Percentiles rank a stretch among this genome's conserved stretches.
These are phyloP conservation scores for Drosophila asahinai DNA, from an alignment of 1,140 invertebrate species.

Conservation along the genomic window DNA sequence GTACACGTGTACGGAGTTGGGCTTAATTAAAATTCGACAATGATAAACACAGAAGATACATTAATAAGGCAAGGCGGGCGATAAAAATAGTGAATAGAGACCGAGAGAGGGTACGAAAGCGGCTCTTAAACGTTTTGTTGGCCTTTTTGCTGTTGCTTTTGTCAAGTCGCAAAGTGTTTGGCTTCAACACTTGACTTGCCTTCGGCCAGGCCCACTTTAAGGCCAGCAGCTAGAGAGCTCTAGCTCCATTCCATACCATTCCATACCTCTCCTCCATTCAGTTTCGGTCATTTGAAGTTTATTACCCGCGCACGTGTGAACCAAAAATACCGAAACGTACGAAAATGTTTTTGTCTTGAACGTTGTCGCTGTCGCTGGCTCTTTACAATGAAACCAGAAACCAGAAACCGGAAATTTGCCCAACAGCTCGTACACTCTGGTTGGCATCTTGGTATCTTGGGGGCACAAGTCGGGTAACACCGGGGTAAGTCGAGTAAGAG, in stretches of 20 bases:
- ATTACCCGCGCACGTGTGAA: constrained; percentile 81
- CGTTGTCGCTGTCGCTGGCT: constrained; percentile 14
- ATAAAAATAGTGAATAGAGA: constrained; percentile 56
- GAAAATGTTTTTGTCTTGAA: constrained; percentile 35
- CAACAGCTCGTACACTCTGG: constrained; percentile 35
- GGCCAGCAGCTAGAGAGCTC: constrained; percentile 4
- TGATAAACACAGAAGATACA: constrained; percentile 78
- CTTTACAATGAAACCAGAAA: constrained; percentile 74
- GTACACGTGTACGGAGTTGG: constrained; percentile 45
- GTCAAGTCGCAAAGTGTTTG: constrained; percentile 51
- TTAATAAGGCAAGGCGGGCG: constrained; percentile 63
- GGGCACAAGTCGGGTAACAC: constrained; percentile 5
- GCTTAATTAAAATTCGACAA: constrained; percentile 82
- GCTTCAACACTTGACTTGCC: constrained; percentile 54
- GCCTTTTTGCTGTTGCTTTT: constrained; percentile 11
- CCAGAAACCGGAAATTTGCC: constrained; percentile 67
- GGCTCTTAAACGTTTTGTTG: constrained; percentile 49
- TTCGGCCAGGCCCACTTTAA: constrained; percentile 51
- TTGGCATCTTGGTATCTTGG: neutral
- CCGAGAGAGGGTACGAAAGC: neutral
- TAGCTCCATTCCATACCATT: neutral
- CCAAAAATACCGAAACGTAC: constrained; percentile 82
- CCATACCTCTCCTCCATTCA: constrained; percentile 33
- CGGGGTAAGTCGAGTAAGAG: constrained; percentile 29
- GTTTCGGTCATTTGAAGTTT: constrained; percentile 81